Base-by-base conservation (phyloP, 2,113 vertebrate genomes). In the Oreochromis tanganicae region DNA sequence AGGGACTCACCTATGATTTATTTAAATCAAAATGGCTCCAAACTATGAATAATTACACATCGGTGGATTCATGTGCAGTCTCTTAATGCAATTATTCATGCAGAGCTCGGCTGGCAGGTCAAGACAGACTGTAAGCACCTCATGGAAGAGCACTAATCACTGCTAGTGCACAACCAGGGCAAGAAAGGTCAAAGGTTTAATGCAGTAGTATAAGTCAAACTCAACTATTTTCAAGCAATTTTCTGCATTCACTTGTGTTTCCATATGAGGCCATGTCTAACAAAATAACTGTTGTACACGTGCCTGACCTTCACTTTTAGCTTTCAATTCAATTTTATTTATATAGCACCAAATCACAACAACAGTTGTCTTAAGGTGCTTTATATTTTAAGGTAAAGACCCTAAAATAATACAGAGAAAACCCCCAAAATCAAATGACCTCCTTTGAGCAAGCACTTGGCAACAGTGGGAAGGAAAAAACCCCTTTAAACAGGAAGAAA, bases 1-100 rank as follows among this genome's bases (percentile, higher is more conserved):
- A 86, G 85, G 56, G 21, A 57, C 93, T 94, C 92, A 94, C 93
- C 94, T 95, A 94, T 85, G 91, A 92, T 91, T 90, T 89, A 89
- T 92, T 93, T 59, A 89, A 79, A 84, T 91, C 83, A 80, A 71
- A 86, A 87, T 46, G 87, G 43, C 88, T 87, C 4, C 1, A 55
- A 91, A 88, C 50, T n/a, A 79, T 88, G 73, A 90, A 91, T 89
- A 89, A 87, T 89, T 85, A 82, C 87, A 55, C 73, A 16, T 73
- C 1, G 14, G 43, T 19, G 85, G 83, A 43, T 90, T 78, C 43
- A 13, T 54, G 55, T 66, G 84, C 19, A 8, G 29, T 52, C 21
- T 87, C 24, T 56, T 82, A 46, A 75, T 82, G 82, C 36, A 55
- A 85, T 88, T 85, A 84, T 85, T 85, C 55, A 85, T 90, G 66